A percentile compares a stretch with the other conserved stretches of the same genome.
Evolutionary conservation across 2,888 invertebrate genomes (phyloP).

Genomic region (Ctenicera cuprea): DNA sequence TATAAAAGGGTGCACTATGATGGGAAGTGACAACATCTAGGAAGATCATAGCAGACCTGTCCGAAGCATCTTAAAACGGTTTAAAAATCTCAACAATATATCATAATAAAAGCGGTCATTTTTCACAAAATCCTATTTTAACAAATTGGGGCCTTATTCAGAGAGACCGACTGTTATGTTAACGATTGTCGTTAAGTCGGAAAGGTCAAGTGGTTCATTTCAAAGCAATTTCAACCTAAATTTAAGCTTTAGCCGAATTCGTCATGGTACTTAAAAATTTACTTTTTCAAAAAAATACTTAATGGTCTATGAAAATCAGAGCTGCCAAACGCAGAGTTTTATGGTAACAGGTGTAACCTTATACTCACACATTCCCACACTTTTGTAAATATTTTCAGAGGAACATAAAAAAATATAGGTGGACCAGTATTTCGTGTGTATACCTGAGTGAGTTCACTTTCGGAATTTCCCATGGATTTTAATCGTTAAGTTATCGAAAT

Average conservation of each 20-base stretch:
- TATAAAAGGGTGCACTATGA: neutral
- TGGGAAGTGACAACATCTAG: slow-evolving; percentile 28
- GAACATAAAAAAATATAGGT: no score
- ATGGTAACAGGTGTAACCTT: slow-evolving; percentile 39
- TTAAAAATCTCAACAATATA: slow-evolving; percentile 59
- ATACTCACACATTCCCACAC: slow-evolving; percentile 32
- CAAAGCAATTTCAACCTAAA: slow-evolving; percentile 59
- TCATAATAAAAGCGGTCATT: slow-evolving; percentile 67
- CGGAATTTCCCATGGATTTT: neutral
- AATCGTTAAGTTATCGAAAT: slow-evolving; percentile 1
- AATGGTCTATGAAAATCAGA: slow-evolving; percentile 43
- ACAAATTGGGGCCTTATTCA: slow-evolving; percentile 64
- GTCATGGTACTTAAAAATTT: slow-evolving; percentile 55
- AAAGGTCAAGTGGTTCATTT: slow-evolving; percentile 60
- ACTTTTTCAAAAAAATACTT: slow-evolving; percentile 49
- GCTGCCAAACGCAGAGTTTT: slow-evolving; percentile 23
- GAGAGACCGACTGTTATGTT: slow-evolving; percentile 56
- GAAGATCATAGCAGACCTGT: neutral
- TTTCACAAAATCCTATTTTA: slow-evolving; percentile 65
- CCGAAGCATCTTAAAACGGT: slow-evolving; percentile 37
- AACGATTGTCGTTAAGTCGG: slow-evolving; percentile 57
- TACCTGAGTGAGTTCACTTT: slow-evolving; percentile 1
- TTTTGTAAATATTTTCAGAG: slow-evolving; percentile 5
- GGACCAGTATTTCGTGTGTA: no score
- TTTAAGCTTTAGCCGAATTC: slow-evolving; percentile 55